Evolutionary conservation across 2,113 vertebrate species (phyloP), one percentile per base, ranked within the genome.

Genomic region (Eptatretus burgeri): DNA sequence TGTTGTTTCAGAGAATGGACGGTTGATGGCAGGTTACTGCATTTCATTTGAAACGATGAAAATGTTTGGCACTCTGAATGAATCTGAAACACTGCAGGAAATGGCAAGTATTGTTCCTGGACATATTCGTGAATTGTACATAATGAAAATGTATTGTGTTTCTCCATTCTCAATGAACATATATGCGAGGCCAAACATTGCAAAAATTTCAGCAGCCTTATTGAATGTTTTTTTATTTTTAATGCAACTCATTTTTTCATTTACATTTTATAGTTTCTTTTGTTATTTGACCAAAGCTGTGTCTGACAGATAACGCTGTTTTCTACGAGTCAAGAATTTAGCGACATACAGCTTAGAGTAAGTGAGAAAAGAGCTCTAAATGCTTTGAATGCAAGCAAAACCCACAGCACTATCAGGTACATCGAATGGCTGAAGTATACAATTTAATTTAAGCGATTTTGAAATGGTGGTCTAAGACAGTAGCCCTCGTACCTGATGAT

Each of bases 21-120:
- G 75, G 74, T 73, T 89, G 69, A 94, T 95, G 87, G 85, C 88
- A 0, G 79, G 82, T 68, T 91, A 83, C 74, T 95, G 79, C 67
- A 81, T 94, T 69, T 83, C 87, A 14, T 93, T 87, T 75, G 82
- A 91, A 66, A 95, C 91, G 66, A 82, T 89, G 76, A 86, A 80
- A 70, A 79, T 80, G 63, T 94, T 91, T 76, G 79, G 70, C 72
- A 69, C 68, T 65, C 75, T 91, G 65, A 72, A 70, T 62, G 88
- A 84, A 73, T 78, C 75, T 13, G 88, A 93, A 72, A 82, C 74
- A 49, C 72, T 95, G 67, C 73, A 77, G 13, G 86, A 96, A 66
- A 68, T 96, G 82, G 91, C 94, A 78, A 75, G 72, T n/a, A 17
- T 17, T 14, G 16, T 51, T 41, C 27, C 7, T 41, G 3, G 27